These are phyloP conservation scores for Alouatta palliata DNA, from an alignment of 2,113 vertebrate genomes.

Conservation along the genomic window DNA sequence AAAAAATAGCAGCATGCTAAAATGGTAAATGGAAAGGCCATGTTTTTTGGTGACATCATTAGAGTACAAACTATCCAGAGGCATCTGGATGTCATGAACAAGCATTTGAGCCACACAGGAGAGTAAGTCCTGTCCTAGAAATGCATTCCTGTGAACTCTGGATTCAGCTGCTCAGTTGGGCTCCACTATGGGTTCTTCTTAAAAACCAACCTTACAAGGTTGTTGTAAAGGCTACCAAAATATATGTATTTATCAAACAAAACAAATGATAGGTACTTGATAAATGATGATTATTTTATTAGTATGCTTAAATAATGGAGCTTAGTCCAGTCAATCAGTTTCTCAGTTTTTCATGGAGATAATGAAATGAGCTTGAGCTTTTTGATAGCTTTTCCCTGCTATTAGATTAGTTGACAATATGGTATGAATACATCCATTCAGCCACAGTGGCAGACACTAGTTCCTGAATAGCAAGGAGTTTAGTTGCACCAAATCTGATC, in stretches of 20 bases:
- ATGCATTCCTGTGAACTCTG: background rate
- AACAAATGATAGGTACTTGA: background rate
- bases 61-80: background rate
- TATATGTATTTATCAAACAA: background rate
- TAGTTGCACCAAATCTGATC: background rate
- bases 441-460: background rate
- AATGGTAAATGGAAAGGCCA: background rate
- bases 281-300: background rate
- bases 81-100: background rate
- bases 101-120: background rate
- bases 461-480: background rate
- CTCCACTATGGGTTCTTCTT: background rate
- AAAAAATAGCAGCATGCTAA: background rate
- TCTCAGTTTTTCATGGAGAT: background rate
- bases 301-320: background rate
- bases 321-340: background rate
- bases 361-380: background rate
- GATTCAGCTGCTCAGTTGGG: background rate
- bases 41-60: background rate
- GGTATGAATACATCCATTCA: background rate
- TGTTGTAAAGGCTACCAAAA: background rate
- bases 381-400: background rate
- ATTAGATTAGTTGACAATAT: background rate
- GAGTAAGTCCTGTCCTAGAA: background rate
- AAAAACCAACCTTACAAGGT: fast-evolving